A percentile compares a stretch with the other conserved stretches of the same genome.
These are phyloP conservation scores for Brachyopa scutellaris DNA, from an alignment of 2,888 invertebrate species.

Conservation along the genomic window DNA sequence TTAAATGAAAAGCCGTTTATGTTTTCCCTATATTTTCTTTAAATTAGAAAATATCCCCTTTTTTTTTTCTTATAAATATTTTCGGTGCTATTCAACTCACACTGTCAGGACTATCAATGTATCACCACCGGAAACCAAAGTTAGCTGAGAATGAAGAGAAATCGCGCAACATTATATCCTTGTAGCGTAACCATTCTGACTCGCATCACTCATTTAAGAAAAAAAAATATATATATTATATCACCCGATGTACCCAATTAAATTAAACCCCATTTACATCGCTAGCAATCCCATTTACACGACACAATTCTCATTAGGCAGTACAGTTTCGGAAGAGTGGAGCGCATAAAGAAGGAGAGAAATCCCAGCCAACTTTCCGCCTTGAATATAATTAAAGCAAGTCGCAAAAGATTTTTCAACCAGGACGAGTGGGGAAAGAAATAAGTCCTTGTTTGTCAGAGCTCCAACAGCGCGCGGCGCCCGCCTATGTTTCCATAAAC, in stretches of 20 bases:
- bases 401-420: conserved; percentile 47
- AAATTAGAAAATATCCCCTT: too few species aligned
- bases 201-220: neutral
- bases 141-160: neutral
- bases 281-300: conserved; percentile 21
- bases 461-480: neutral
- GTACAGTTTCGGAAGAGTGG: neutral
- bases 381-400: conserved; percentile 47
- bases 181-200: neutral
- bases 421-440: neutral
- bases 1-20: too few species aligned
- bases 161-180: neutral
- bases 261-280: conserved; percentile 24
- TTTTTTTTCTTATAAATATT: too few species aligned
- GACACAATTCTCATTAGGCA: conserved; percentile 23
- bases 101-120: neutral
- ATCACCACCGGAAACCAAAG: neutral
- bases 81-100: too few species aligned
- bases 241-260: conserved; percentile 31
- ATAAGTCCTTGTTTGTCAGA: neutral
- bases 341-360: neutral
- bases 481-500: conserved; percentile 3
- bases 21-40: too few species aligned
- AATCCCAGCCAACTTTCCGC: conserved; percentile 26
- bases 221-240: too few species aligned